A percentile compares a stretch with the other conserved stretches of the same genome.
phyloP scores from a whole-genome alignment of 1,140 invertebrate species.

The Centruroides sculpturatus region DNA sequence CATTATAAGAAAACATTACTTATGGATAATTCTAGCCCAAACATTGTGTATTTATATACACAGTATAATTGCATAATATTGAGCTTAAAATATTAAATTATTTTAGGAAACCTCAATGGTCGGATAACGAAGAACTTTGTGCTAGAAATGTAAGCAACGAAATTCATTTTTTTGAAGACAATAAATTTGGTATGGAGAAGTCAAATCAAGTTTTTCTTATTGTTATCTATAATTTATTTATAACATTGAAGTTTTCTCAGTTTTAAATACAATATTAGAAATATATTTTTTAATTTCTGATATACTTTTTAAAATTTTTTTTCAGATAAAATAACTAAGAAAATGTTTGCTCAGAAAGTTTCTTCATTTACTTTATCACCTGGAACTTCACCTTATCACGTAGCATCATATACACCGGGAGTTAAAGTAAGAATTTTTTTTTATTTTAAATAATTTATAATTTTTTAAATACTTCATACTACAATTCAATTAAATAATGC shows the following conservation, averaged over 20 bases:
- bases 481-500: no score
- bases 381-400: slow-evolving; percentile 41
- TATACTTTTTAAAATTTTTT: no score
- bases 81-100: not conserved
- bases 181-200: slow-evolving; percentile 28
- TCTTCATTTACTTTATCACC: slow-evolving; percentile 58
- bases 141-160: slow-evolving; percentile 61
- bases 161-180: slow-evolving; percentile 62
- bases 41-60: no score
- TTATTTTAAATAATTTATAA: no score
- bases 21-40: no score
- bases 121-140: slow-evolving; percentile 65
- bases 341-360: slow-evolving; percentile 55
- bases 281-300: not conserved
- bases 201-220: not conserved
- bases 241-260: no score
- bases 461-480: no score
- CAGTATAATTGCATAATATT: not conserved
- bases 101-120: slow-evolving; percentile 70
- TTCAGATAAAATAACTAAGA: slow-evolving; percentile 43
- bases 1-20: no score
- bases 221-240: no score
- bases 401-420: slow-evolving; percentile 49
- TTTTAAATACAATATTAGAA: no score
- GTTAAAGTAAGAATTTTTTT: slow-evolving; percentile 14